Base-by-base conservation (phyloP, 2,113 vertebrate species). In the Eudorcas thomsonii region DNA sequence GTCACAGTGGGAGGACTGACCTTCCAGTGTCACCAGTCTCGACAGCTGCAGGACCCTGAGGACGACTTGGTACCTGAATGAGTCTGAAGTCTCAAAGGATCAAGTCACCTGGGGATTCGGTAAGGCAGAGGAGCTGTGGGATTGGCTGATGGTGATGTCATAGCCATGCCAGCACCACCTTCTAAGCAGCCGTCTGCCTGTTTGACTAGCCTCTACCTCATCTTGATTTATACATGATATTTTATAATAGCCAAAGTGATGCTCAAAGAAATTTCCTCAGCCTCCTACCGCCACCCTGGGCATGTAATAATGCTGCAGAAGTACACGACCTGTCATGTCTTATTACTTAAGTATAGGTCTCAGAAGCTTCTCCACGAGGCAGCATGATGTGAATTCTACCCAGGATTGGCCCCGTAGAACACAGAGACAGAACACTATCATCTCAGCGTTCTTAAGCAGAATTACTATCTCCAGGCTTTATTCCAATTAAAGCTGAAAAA, bases 331-430 rank as follows among this genome's bases (percentile, higher is more conserved):
- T 98, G 96, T 87, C 96, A 93, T 89, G 77, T 94, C 90, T 95
- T 91, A 89, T 98, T 95, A 97, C 67, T 86, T 97, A 97, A 96
- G 92, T 83, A 93, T 11, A 97, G 82, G 59, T 36, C 94, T 88
- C 92, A 97, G 96, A 90, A 52, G 36, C 50, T 91, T 91, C 91
- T 88, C 7, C 36, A 3, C 26, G 45, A 2, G 19, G 54, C 55
- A 82, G 54, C 15, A 6, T 7, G 59, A 78, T 64, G 55, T 43
- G 80, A 88, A 54, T 36, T 13, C 86, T 84, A 77, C 86, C 85
- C 50, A 87, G 88, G 82, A 45, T 82, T 8, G 55, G 89, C 89
- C 85, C 48, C 0, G 0, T 88, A 78, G 91, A 88, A 91, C 33
- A 74, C 36, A 28, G 30, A 93, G 88, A 50, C 62, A 62, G 54